Evolutionary conservation across 2,797 vertebrate species (phyloP), one percentile per base, ranked within the genome.

Genomic region (Lepidocolaptes lacrymiger): DNA sequence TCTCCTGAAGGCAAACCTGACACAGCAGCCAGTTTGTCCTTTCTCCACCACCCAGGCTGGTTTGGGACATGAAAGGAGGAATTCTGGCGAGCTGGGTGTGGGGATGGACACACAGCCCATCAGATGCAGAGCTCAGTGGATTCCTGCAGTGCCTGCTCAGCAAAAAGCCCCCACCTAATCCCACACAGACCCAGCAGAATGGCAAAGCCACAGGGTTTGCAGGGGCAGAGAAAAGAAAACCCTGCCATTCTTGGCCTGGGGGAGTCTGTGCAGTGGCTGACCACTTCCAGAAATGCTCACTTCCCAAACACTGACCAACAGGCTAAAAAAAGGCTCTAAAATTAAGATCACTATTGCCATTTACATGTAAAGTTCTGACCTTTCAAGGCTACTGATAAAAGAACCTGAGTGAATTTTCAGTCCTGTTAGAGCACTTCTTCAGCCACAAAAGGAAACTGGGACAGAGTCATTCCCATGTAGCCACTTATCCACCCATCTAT

Each of bases 401-500:
- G 34, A 58, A 43, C 24, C 32, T 18, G 32, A 66, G 16, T 24
- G 24, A 62, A 64, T 16, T 37, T 92, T 78, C 55, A 20, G 12
- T 58, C 41, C 77, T 79, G 28, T n/a, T 34, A 5, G 0, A 32
- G 19, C 46, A 51, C 28, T 54, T 41, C 14, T 16, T 64, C 71
- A 71, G 58, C 14, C 69, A 80, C 72, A 79, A 85, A 67, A 71
- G 48, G 63, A 64, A 88, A 66, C 5, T 17, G 24, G 89, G 55
- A 54, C 59, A 34, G 67, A 93, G 36, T 37, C 36, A 88, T 68
- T 78, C 59, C 74, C 36, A 34, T 52, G 76, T 55, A 89, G 77
- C 71, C 72, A 84, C 67, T 64, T 87, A 77, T 39, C 59, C 92
- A 93, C 81, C 69, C 85, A 93, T 23, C 87, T 94, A 68, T 76